Conservation (phyloP, 2,797 vertebrate genomes). For the Merluccius polli region DNA sequence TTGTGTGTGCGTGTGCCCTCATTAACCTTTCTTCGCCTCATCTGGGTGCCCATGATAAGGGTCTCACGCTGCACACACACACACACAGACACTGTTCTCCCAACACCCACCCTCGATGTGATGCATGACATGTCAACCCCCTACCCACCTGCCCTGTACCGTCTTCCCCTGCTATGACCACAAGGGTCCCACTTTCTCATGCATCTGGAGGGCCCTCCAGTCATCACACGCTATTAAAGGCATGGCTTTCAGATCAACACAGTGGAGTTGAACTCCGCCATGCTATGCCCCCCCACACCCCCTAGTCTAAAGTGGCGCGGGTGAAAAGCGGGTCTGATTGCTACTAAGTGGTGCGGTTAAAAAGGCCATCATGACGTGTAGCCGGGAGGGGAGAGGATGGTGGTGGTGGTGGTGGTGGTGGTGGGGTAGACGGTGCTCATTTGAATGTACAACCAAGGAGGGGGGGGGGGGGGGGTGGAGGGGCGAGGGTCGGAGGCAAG, state of each 20-base stretch:
- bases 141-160: conserved; percentile 54
- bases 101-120: no score
- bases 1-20: conserved; percentile 53
- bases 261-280: no score
- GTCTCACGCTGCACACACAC: conserved; percentile 46
- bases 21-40: conserved; percentile 71
- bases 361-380: conserved; percentile 70
- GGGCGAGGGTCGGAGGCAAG: conserved; percentile 53
- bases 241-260: conserved; percentile 30
- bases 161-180: conserved; percentile 43
- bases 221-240: conserved; percentile 63
- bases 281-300: no score
- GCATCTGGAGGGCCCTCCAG: conserved; percentile 30
- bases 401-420: no score
- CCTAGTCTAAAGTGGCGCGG: conserved; percentile 28
- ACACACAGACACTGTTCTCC: conserved; percentile 30
- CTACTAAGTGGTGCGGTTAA: conserved; percentile 75
- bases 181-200: no score
- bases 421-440: conserved; percentile 65
- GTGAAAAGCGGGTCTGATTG: conserved; percentile 67
- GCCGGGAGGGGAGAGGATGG: conserved; percentile 58
- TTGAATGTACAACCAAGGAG: conserved; percentile 72
- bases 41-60: conserved; percentile 65
- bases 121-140: conserved; percentile 28
- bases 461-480: conserved; percentile 32